A percentile compares a stretch with the other conserved stretches of the same genome.
Evolutionary conservation across 2,888 invertebrate species (phyloP).

Genomic region (Achlya flavicornis): DNA sequence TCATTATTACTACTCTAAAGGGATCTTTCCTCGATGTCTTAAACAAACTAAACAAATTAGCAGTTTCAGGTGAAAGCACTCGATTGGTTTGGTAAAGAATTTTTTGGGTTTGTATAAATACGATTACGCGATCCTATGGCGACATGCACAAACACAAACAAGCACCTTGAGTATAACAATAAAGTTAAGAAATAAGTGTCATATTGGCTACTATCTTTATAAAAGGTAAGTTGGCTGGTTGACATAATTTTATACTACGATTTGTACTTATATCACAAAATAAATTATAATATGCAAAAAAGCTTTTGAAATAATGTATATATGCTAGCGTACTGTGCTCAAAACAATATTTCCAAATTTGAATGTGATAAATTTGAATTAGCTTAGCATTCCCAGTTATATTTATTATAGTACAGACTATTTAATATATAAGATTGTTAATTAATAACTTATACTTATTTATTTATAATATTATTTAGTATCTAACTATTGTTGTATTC

Average conservation of each 20-base stretch:
- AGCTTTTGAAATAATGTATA: background rate
- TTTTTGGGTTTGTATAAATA: too few species aligned
- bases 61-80: too few species aligned
- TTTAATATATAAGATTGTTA: background rate
- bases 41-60: too few species aligned
- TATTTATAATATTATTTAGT: background rate
- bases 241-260: background rate
- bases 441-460: background rate
- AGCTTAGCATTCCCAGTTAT: background rate
- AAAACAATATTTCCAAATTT: background rate
- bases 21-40: too few species aligned
- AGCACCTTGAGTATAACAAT: background rate
- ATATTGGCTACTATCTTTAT: background rate
- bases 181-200: background rate
- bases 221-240: background rate
- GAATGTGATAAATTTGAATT: background rate
- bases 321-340: background rate
- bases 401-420: background rate
- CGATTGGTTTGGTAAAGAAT: too few species aligned
- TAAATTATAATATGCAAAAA: background rate
- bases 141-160: too few species aligned
- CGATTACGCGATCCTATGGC: too few species aligned
- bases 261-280: background rate
- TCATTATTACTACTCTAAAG: too few species aligned
- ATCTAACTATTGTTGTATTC: slow-evolving; percentile 6